phyloP scores from a whole-genome alignment of 2,888 invertebrate genomes.

The Ochlodes sylvanus region DNA sequence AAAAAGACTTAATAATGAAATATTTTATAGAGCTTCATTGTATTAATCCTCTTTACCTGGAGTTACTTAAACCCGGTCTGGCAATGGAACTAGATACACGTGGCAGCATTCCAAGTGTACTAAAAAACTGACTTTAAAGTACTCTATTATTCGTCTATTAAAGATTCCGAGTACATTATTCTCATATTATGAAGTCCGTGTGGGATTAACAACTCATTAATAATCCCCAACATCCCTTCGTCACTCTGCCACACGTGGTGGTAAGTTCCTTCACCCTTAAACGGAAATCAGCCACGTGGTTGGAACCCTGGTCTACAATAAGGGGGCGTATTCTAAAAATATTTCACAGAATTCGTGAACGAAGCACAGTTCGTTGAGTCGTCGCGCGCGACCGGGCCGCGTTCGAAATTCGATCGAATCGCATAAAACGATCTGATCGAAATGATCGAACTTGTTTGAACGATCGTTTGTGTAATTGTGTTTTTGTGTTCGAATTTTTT shows the following conservation, averaged over 20 bases:
- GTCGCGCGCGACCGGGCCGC: constrained; percentile 59
- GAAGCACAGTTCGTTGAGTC: constrained; percentile 64
- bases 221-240: constrained; percentile 23
- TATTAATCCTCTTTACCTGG: background rate
- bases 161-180: background rate
- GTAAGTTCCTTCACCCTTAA: constrained; percentile 59
- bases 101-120: background rate
- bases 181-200: constrained; percentile 2
- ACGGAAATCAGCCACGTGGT: constrained; percentile 70
- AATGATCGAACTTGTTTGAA: constrained; percentile 46
- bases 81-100: background rate
- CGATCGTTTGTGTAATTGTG: constrained; percentile 27
- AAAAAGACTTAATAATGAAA: too few species aligned
- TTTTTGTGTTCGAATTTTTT: constrained; percentile 19
- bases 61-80: background rate
- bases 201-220: constrained; percentile 21
- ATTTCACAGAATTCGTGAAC: constrained; percentile 54
- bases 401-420: constrained; percentile 49
- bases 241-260: constrained; percentile 29
- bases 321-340: constrained; percentile 84
- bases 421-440: constrained; percentile 43
- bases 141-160: background rate
- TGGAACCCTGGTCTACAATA: constrained; percentile 56
- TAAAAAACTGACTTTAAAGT: background rate
- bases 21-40: too few species aligned